Conservation (phyloP, 1,140 invertebrate species). For the Formica selysi region DNA sequence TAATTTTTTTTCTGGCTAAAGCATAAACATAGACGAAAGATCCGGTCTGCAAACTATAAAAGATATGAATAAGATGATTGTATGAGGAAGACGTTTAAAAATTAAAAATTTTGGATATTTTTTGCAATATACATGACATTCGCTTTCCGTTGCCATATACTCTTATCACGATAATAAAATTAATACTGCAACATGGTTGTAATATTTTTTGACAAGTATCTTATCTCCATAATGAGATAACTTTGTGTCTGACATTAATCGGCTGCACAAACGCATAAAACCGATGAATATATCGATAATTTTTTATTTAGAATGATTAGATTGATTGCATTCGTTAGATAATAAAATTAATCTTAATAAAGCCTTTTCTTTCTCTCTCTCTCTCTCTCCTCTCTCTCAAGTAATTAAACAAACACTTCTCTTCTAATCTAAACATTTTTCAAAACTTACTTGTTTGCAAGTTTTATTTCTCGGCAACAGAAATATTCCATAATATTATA, state of each 20-base stretch:
- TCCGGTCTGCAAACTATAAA: background rate
- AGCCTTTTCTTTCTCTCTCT: background rate
- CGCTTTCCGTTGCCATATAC: background rate
- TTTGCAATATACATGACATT: background rate
- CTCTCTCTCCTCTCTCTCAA: background rate
- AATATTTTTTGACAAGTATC: slow-evolving; percentile 32
- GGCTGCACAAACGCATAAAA: slow-evolving; percentile 17
- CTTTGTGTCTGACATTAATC: slow-evolving; percentile 13
- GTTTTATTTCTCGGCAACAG: background rate
- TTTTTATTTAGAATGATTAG: slow-evolving; percentile 28
- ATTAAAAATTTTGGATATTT: background rate
- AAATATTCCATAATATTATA: background rate
- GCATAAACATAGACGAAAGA: background rate
- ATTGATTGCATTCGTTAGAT: slow-evolving; percentile 35
- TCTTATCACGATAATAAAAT: slow-evolving; percentile 19
- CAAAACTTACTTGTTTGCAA: background rate
- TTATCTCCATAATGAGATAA: slow-evolving; percentile 50
- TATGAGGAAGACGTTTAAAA: background rate
- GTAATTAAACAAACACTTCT: background rate
- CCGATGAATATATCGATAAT: slow-evolving; percentile 24
- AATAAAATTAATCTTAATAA: slow-evolving; percentile 54
- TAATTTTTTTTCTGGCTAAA: background rate
- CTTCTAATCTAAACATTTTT: slow-evolving; percentile 30
- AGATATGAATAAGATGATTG: background rate
- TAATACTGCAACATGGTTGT: background rate